Conservation (phyloP, 2,797 vertebrate genomes). For the Pelobates cultripes region DNA sequence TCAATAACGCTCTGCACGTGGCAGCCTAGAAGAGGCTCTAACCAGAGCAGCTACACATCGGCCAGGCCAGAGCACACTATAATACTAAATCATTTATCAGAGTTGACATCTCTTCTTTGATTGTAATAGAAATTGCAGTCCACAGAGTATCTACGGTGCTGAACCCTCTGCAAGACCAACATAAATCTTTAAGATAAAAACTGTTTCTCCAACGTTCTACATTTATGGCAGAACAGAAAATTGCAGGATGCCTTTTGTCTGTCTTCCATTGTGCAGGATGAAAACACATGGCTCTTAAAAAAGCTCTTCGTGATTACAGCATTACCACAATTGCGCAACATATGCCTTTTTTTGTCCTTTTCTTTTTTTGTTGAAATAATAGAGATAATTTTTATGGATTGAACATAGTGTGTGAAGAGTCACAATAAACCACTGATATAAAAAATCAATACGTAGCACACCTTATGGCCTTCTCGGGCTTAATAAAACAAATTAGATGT, state of each 20-base stretch:
- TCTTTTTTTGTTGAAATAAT: slow-evolving; percentile 5
- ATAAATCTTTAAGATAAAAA: too few relatives aligned
- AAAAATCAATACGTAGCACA: too few relatives aligned
- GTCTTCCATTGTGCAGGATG: background rate
- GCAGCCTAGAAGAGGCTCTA: too few relatives aligned
- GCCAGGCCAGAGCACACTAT: too few relatives aligned
- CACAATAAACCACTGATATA: background rate
- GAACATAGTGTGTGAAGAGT: background rate
- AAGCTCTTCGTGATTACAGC: slow-evolving; percentile 29
- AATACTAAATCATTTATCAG: too few relatives aligned
- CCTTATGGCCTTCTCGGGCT: background rate
- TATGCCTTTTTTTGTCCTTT: background rate
- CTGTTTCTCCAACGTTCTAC: too few relatives aligned
- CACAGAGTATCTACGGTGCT: too few relatives aligned
- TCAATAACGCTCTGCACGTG: too few relatives aligned
- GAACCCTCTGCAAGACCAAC: too few relatives aligned
- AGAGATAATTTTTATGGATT: slow-evolving; percentile 15
- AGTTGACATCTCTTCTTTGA: too few relatives aligned
- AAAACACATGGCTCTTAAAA: slow-evolving; percentile 30
- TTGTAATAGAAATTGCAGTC: too few relatives aligned
- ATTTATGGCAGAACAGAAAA: slow-evolving; percentile 1
- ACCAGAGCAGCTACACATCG: too few relatives aligned
- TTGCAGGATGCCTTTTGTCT: slow-evolving; percentile 39
- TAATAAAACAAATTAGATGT: background rate
- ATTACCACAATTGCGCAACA: slow-evolving; percentile 5